Evolutionary conservation across 2,888 invertebrate species (phyloP).

Genomic region (Oscheius sp.): DNA sequence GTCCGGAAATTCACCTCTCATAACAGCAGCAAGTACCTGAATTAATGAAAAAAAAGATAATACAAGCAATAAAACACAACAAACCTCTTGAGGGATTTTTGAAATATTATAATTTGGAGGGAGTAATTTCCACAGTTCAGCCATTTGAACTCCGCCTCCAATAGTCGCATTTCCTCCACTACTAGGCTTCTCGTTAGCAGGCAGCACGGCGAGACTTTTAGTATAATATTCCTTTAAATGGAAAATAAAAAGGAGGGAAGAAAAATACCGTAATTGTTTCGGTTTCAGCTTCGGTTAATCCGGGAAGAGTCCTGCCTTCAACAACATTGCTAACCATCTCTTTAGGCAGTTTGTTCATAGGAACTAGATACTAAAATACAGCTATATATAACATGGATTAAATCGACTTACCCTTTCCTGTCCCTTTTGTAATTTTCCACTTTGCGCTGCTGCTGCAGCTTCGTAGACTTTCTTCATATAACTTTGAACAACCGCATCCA

Average conservation of each 20-base stretch:
- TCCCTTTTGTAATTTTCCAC: conserved; percentile 34
- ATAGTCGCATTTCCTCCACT: not conserved
- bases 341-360: conserved; percentile 60
- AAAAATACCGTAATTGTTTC: conserved; percentile 55
- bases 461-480: conserved; percentile 65
- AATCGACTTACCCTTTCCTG: not conserved
- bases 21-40: conserved; percentile 59
- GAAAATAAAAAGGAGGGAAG: not conserved
- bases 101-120: conserved; percentile 60
- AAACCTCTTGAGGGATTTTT: conserved; percentile 41
- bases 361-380: conserved; percentile 49
- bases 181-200: not conserved
- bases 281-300: conserved; percentile 58
- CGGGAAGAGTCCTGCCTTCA: conserved; percentile 59
- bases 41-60: not conserved
- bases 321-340: conserved; percentile 57
- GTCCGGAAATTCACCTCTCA: conserved; percentile 69
- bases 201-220: conserved; percentile 19
- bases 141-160: not conserved
- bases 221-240: conserved; percentile 61
- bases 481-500: conserved; percentile 64
- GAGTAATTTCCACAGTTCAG: conserved; percentile 52
- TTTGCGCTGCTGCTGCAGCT: conserved; percentile 61
- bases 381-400: not conserved
- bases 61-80: not conserved